Evolutionary conservation across 2,888 invertebrate species (phyloP).

Genomic region (Invenusta paracnida): DNA sequence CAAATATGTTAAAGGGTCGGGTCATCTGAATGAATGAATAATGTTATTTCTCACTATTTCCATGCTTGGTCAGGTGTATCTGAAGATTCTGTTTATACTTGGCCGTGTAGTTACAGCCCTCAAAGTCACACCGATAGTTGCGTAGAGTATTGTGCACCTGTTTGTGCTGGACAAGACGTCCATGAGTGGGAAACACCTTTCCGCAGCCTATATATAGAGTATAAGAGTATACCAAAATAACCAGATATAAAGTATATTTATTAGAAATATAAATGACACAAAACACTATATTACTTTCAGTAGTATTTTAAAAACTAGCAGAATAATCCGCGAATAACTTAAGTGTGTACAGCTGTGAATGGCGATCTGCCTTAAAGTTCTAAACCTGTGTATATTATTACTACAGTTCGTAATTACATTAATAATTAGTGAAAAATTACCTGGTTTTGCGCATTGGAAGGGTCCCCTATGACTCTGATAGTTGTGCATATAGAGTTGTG

Average conservation of each 20-base stretch:
- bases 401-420: too few species aligned
- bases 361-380: too few species aligned
- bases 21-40: neutral
- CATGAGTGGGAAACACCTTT: neutral
- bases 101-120: slow-evolving; percentile 5
- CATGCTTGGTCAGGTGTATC: slow-evolving; percentile 20
- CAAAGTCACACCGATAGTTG: neutral
- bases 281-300: too few species aligned
- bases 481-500: neutral
- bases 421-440: too few species aligned
- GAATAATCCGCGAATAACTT: too few species aligned
- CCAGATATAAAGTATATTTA: too few species aligned
- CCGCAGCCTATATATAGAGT: neutral
- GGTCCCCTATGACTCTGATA: neutral
- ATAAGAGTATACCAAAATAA: too few species aligned
- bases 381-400: neutral
- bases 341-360: too few species aligned
- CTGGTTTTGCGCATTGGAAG: neutral
- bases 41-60: neutral
- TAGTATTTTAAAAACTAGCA: too few species aligned
- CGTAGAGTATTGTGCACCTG: neutral
- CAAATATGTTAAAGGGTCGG: too few species aligned
- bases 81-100: slow-evolving; percentile 24
- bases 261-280: too few species aligned
- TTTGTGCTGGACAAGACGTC: neutral